Evolutionary conservation across 2,797 vertebrate genomes (phyloP), one percentile per base, ranked within the genome.

Genomic region (Vireo griseus): DNA sequence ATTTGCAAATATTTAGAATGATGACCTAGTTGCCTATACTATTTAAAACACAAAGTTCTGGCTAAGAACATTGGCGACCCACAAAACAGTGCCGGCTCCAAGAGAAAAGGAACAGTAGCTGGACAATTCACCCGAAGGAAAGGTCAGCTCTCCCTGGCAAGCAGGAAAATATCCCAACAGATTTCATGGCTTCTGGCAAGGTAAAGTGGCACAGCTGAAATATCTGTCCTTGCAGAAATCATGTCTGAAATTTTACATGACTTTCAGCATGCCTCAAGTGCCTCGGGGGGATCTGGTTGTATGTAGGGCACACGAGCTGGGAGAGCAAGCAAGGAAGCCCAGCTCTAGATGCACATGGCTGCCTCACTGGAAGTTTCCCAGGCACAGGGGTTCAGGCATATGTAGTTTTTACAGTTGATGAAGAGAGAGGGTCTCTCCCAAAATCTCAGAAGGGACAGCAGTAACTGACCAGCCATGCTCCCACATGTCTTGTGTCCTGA

Each of bases 81-180:
- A 57, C 45, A 29, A 29, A 86, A 61, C 14, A 63, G 5, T 69
- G 63, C 78, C 81, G 92, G 39, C 31, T 86, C 71, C 4, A 1
- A 39, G n/a, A 94, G 28, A 2, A 2, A 65, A 63, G 13, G 48
- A 68, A 50, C 20, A 81, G 58, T 35, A 58, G 65, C 78, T 55
- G 50, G 69, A 68, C 62, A 40, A 12, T 81, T 94, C 73, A 78
- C 72, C 87, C 72, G 7, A 89, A 86, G 66, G 33, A 88, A 93
- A 96, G 88, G 86, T 92, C 95, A 94, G 5, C 13, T 78, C 22
- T 79, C 33, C 51, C 28, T 93, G 94, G 92, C 92, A 92, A 90
- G 84, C 55, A 89, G 74, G 42, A 91, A 95, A 92, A 85, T 87
- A 88, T 62, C 15, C 0, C 1, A 92, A 93, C 92, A 94, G 89